A percentile compares a stretch with the other conserved stretches of the same genome.
Conservation (phyloP, 2,888 invertebrate species). For the Unio pictorum region DNA sequence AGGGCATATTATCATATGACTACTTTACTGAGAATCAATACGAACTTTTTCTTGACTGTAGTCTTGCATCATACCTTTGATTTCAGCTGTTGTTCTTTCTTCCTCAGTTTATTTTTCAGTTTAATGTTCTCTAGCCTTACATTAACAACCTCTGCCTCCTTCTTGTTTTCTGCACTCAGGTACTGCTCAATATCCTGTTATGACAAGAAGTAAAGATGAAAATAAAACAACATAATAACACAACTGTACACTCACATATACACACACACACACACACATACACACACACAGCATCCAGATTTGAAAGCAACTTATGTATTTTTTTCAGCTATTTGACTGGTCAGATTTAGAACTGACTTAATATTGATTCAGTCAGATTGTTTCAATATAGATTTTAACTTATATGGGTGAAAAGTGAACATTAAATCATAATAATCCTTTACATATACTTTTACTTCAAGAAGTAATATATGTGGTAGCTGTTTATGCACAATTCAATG, state of each 20-base stretch:
- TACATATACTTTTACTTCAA: too few species aligned
- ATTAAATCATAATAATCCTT: too few species aligned
- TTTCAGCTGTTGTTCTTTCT: constrained; percentile 69
- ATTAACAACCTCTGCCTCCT: constrained; percentile 67
- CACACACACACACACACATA: too few species aligned
- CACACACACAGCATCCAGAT: too few species aligned
- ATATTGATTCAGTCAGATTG: too few species aligned
- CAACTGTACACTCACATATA: not conserved
- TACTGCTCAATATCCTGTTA: constrained; percentile 67
- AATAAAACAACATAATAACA: not conserved
- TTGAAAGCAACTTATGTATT: too few species aligned
- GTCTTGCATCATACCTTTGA: constrained; percentile 60
- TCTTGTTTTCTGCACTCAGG: constrained; percentile 59
- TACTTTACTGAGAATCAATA: not conserved
- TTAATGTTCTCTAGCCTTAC: constrained; percentile 70
- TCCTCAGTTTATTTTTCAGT: constrained; percentile 70
- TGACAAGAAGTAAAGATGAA: constrained; percentile 1
- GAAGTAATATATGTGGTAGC: too few species aligned
- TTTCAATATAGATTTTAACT: too few species aligned
- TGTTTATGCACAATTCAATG: too few species aligned
- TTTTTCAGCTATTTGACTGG: too few species aligned
- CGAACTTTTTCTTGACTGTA: not conserved
- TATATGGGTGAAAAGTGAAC: too few species aligned
- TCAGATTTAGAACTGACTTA: too few species aligned
- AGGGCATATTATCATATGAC: not conserved